Conservation (phyloP, 2,888 invertebrate species). For the Sphecodes monilicornis region DNA sequence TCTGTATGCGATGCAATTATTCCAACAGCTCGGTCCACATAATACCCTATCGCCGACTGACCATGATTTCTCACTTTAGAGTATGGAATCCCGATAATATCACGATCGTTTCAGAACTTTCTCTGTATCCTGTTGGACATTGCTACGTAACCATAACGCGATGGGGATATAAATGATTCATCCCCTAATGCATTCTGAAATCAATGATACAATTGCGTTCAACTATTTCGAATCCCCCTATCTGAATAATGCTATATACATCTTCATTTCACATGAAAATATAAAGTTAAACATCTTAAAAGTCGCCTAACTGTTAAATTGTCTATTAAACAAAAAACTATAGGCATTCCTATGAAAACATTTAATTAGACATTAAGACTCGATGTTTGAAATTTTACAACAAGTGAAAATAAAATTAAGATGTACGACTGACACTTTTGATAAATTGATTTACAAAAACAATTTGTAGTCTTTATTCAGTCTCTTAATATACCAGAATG, state of each 20-base stretch:
- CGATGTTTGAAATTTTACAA: too few species aligned
- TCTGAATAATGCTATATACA: not conserved
- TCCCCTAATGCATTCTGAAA: not conserved
- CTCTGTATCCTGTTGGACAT: not conserved
- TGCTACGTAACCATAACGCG: not conserved
- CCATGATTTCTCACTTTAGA: conserved; percentile 18
- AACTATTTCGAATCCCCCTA: not conserved
- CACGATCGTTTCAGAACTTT: conserved; percentile 10
- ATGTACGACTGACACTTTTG: too few species aligned
- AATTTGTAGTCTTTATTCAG: too few species aligned
- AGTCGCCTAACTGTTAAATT: too few species aligned
- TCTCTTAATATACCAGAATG: too few species aligned
- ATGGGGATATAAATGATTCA: not conserved
- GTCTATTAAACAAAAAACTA: too few species aligned
- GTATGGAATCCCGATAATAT: conserved; percentile 23
- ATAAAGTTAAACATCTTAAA: not conserved
- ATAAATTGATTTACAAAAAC: too few species aligned
- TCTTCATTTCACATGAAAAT: not conserved
- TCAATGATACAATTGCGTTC: not conserved
- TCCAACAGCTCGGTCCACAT: conserved; percentile 10
- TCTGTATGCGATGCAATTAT: conserved; percentile 26
- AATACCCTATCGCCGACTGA: not conserved
- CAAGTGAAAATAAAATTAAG: too few species aligned
- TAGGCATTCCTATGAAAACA: too few species aligned
- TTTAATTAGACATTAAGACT: too few species aligned